A percentile compares a stretch with the other conserved stretches of the same genome.
These are phyloP conservation scores for Takifugu flavidus DNA, from an alignment of 2,113 vertebrate species.

Conservation along the genomic window DNA sequence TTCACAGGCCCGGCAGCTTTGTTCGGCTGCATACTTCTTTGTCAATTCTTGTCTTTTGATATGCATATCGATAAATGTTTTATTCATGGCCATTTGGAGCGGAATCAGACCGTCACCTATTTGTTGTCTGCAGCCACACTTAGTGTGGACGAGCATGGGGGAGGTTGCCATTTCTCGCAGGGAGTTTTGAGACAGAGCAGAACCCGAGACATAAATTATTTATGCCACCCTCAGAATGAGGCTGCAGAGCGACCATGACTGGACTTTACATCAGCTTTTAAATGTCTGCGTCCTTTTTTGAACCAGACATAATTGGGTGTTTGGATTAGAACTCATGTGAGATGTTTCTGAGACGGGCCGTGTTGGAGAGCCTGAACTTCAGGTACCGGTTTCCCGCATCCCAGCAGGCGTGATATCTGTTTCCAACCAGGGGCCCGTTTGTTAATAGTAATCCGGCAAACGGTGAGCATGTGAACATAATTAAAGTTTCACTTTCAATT, in stretches of 20 bases:
- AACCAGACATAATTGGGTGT: constrained; percentile 43
- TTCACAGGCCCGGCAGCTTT: constrained; percentile 48
- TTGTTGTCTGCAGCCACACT: constrained; percentile 36
- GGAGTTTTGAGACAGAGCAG: constrained; percentile 28
- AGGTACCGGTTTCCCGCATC: constrained; percentile 33
- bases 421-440: constrained; percentile 26
- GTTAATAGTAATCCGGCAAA: constrained; percentile 45
- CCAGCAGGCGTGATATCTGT: constrained; percentile 46
- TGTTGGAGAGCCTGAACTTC: constrained; percentile 25
- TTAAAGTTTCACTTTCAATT: too few relatives aligned
- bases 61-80: constrained; percentile 74
- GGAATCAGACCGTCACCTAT: constrained; percentile 55
- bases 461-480: constrained; percentile 9
- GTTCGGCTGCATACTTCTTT: constrained; percentile 70
- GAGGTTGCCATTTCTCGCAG: constrained; percentile 43
- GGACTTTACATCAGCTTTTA: constrained; percentile 13
- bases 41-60: constrained; percentile 69
- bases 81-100: constrained; percentile 66
- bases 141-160: constrained; percentile 17
- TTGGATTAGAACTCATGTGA: constrained; percentile 34
- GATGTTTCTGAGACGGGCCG: constrained; percentile 15
- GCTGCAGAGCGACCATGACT: constrained; percentile 30
- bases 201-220: constrained; percentile 57
- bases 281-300: constrained; percentile 19
- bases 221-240: constrained; percentile 49